A percentile compares a stretch with the other conserved stretches of the same genome.
phyloP scores from a whole-genome alignment of 2,797 vertebrate genomes.

The Tenualosa ilisha region DNA sequence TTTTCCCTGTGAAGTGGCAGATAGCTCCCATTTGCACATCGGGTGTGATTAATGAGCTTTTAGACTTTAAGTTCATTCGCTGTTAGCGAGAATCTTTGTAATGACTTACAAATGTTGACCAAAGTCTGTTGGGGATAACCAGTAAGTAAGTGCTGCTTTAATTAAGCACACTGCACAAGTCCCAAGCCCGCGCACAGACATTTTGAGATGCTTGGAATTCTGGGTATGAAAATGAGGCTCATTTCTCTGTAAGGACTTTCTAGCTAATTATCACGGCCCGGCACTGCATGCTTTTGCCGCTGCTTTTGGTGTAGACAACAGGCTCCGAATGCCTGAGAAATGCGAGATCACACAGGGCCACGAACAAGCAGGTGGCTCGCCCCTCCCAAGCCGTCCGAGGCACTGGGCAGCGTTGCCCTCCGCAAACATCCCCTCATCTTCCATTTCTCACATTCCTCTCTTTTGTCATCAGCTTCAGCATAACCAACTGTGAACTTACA shows the following conservation, averaged over 20 bases:
- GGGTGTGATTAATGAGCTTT: neutral
- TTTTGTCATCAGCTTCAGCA: constrained; percentile 44
- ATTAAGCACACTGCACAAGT: neutral
- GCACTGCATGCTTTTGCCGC: neutral
- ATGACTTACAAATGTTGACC: constrained; percentile 4
- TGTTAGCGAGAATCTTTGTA: constrained; percentile 6
- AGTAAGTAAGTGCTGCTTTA: neutral
- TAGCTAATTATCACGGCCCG: constrained; percentile 46
- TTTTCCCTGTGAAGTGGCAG: neutral
- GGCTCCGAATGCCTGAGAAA: constrained; percentile 36
- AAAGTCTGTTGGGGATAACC: constrained; percentile 11
- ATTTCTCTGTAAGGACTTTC: neutral
- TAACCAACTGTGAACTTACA: constrained; percentile 62
- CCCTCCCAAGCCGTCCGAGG: neutral
- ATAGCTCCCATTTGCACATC: neutral
- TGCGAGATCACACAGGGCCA: constrained; percentile 43
- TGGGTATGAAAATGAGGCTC: constrained; percentile 8
- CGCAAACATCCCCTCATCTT: constrained; percentile 47
- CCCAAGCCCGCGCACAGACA: neutral
- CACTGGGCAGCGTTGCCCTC: constrained; percentile 45
- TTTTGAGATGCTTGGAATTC: neutral
- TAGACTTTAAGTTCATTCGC: constrained; percentile 1
- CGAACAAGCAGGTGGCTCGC: constrained; percentile 48
- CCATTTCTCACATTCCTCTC: constrained; percentile 44
- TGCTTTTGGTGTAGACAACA: constrained; percentile 20